Evolutionary conservation across 2,888 invertebrate genomes (phyloP).

Genomic region (Graphium colonna): DNA sequence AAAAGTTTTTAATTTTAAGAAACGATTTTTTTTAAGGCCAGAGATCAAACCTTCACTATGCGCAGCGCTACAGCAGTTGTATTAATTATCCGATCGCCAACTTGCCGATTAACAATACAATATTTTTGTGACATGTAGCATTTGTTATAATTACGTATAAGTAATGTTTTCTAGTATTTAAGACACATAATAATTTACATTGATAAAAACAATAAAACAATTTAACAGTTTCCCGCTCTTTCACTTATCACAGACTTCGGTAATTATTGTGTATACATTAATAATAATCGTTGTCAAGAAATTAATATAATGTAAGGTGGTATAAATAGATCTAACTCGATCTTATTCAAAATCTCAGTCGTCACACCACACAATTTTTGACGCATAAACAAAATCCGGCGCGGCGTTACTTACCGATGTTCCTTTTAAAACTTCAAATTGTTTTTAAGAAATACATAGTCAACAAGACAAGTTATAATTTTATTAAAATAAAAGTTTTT

Average conservation of each 20-base stretch:
- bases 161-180: no score
- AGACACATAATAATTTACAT: background rate
- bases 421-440: slow-evolving; percentile 4
- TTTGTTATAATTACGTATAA: no score
- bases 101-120: no score
- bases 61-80: no score
- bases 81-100: no score
- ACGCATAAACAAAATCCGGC: slow-evolving; percentile 12
- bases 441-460: background rate
- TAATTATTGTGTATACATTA: background rate
- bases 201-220: background rate
- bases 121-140: no score
- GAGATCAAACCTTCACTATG: no score
- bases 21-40: no score
- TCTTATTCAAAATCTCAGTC: background rate
- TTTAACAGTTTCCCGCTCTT: no score
- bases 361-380: background rate
- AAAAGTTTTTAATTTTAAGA: no score
- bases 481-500: background rate
- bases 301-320: background rate
- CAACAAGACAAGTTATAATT: background rate
- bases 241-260: no score
- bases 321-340: no score
- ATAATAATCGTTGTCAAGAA: background rate
- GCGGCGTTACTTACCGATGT: slow-evolving; percentile 14